phyloP scores from a whole-genome alignment of 35 echinoderm and acorn worm genomes.

The Lytechinus variegatus region DNA sequence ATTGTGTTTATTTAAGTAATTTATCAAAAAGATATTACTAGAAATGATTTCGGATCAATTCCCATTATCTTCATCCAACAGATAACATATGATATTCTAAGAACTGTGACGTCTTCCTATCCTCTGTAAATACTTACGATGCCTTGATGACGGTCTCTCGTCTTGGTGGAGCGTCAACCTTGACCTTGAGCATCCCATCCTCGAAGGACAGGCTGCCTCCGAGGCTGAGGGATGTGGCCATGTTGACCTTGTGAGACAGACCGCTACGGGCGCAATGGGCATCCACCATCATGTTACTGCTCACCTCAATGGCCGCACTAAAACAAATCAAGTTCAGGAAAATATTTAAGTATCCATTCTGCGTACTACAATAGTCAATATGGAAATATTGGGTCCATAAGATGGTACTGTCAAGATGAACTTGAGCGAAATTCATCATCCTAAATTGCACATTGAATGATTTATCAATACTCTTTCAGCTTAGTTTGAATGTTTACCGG shows the following conservation, averaged over 20 bases:
- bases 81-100: no score
- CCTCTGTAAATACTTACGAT: conserved; percentile 62
- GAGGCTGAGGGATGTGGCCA: conserved; percentile 60
- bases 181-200: conserved; percentile 63
- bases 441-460: no score
- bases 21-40: no score
- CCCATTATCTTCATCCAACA: no score
- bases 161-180: conserved; percentile 74
- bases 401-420: no score
- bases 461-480: no score
- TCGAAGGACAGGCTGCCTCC: conserved; percentile 72
- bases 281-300: conserved; percentile 67
- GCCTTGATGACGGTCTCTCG: conserved; percentile 72
- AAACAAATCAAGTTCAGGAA: neutral
- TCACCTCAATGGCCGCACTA: conserved; percentile 81
- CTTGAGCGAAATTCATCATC: no score
- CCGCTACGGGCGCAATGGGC: conserved; percentile 70
- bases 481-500: no score
- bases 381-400: no score
- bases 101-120: no score
- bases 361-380: neutral
- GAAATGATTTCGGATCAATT: no score
- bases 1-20: no score
- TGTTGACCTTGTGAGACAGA: conserved; percentile 61
- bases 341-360: neutral